These are phyloP conservation scores for Cheilosia grossa DNA, from an alignment of 2,888 invertebrate genomes.

Conservation along the genomic window DNA sequence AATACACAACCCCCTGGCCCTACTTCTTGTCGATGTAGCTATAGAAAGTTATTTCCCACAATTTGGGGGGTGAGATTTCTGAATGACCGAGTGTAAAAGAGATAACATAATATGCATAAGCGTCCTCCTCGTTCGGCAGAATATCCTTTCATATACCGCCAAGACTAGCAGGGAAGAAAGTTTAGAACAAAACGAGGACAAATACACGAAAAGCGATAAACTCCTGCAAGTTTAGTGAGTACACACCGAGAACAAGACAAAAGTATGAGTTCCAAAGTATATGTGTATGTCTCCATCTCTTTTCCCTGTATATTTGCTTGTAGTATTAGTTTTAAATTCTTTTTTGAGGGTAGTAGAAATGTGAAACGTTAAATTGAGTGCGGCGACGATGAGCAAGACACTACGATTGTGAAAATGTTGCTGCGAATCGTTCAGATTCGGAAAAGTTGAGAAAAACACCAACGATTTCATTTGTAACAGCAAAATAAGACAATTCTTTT, in stretches of 20 bases:
- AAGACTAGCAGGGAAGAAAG: constrained; percentile 33
- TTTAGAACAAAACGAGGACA: constrained; percentile 54
- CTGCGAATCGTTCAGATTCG: constrained; percentile 66
- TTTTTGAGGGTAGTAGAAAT: constrained; percentile 73
- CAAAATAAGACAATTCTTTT: constrained; percentile 14
- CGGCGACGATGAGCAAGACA: constrained; percentile 68
- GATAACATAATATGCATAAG: constrained; percentile 19
- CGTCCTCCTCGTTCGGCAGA: constrained; percentile 3
- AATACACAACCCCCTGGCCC: constrained; percentile 21
- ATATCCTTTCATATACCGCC: neutral
- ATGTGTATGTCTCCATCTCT: constrained; percentile 58
- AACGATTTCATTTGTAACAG: constrained; percentile 38
- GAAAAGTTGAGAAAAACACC: constrained; percentile 59
- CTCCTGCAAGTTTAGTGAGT: constrained; percentile 63
- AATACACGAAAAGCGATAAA: constrained; percentile 61
- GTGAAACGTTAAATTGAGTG: constrained; percentile 73
- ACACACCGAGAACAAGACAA: constrained; percentile 57
- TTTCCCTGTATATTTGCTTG: constrained; percentile 40
- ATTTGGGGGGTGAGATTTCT: constrained; percentile 17
- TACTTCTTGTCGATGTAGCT: constrained; percentile 13
- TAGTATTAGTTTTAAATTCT: constrained; percentile 60
- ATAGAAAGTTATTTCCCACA: constrained; percentile 11
- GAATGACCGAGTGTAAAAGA: constrained; percentile 42
- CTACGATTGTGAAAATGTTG: constrained; percentile 68
- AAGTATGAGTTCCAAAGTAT: constrained; percentile 41